These are phyloP conservation scores for Pluvianellus socialis DNA, from an alignment of 2,113 vertebrate genomes.

Conservation along the genomic window DNA sequence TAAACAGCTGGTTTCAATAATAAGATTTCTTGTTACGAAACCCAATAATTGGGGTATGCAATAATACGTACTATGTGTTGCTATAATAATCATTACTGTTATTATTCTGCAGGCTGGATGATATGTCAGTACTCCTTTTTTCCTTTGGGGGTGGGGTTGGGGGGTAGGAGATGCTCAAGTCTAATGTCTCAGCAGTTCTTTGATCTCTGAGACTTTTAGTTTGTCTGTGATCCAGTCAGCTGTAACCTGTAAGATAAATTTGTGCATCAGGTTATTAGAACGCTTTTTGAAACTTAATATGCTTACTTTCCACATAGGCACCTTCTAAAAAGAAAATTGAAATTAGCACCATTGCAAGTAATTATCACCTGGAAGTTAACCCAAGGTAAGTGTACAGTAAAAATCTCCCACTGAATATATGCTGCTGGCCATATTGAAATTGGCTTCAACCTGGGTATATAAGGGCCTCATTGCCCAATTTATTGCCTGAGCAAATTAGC, in stretches of 20 bases:
- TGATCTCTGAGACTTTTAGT: not conserved
- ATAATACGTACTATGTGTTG: too few species aligned
- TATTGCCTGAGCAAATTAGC: not conserved
- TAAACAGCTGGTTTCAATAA: too few species aligned
- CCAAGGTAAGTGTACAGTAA: conserved; percentile 79
- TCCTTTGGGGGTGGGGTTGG: not conserved
- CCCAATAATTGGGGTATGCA: too few species aligned
- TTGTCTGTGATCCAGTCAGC: not conserved
- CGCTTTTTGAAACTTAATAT: not conserved
- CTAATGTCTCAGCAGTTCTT: not conserved
- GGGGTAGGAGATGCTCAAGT: rapidly evolving
- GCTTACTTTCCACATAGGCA: conserved; percentile 74
- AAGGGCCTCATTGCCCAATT: not conserved
- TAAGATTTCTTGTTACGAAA: too few species aligned
- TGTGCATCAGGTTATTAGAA: not conserved
- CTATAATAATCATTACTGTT: too few species aligned
- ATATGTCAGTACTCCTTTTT: too few species aligned
- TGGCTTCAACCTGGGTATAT: not conserved
- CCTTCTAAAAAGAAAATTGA: conserved; percentile 99
- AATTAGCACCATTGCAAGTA: conserved; percentile 97
- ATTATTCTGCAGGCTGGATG: too few species aligned
- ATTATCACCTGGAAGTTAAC: conserved; percentile 98
- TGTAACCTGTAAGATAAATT: not conserved
- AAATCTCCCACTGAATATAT: not conserved
- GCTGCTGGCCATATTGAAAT: not conserved